These are phyloP conservation scores for Triops longicaudatus DNA, from an alignment of 1,140 invertebrate species.

Conservation along the genomic window DNA sequence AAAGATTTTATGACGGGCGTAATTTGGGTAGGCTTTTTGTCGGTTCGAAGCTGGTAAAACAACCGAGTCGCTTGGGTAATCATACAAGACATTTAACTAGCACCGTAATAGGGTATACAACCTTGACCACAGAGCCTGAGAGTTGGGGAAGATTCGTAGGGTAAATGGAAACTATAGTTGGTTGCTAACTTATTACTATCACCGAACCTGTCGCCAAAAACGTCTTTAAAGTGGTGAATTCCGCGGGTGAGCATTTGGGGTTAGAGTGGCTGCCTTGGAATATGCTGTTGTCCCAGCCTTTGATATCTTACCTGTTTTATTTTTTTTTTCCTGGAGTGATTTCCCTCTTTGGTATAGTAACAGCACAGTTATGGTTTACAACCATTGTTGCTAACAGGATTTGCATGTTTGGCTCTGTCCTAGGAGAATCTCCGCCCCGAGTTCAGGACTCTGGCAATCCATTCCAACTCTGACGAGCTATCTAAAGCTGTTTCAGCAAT, in stretches of 20 bases:
- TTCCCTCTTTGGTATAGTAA: too few relatives aligned
- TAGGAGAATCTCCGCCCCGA: too few relatives aligned
- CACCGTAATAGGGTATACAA: not conserved
- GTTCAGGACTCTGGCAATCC: not conserved
- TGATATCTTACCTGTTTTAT: too few relatives aligned
- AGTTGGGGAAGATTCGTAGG: not conserved
- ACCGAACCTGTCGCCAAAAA: not conserved
- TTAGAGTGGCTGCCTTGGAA: too few relatives aligned
- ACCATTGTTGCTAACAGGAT: too few relatives aligned
- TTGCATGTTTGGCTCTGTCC: too few relatives aligned
- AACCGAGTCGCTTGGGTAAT: constrained; percentile 4
- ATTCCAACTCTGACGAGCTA: not conserved
- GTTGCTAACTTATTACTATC: not conserved
- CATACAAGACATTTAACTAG: not conserved
- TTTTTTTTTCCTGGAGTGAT: too few relatives aligned
- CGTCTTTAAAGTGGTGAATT: not conserved
- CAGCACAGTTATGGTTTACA: too few relatives aligned
- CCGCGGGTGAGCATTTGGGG: not conserved
- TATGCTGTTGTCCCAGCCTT: too few relatives aligned
- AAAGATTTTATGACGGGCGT: not conserved
- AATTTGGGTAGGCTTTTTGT: constrained; percentile 15
- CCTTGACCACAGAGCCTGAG: not conserved
- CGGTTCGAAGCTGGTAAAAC: not conserved
- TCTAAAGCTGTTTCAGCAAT: not conserved
- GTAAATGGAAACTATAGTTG: not conserved